Conservation (phyloP, 2,113 vertebrate genomes). For the Hydropotes inermis region DNA sequence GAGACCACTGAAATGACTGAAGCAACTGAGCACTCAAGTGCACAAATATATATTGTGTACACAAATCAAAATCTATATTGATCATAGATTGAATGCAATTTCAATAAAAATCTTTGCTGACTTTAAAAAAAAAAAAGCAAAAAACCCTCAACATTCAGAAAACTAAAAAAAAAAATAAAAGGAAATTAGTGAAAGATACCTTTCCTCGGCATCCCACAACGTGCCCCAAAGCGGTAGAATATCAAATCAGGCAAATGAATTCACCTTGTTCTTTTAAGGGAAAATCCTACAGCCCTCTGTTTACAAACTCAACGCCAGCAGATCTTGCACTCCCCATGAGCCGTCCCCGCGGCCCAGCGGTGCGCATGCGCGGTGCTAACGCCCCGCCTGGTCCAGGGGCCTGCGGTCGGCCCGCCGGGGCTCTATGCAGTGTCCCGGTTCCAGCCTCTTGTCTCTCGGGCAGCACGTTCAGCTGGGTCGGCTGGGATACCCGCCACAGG, state of each 20-base stretch:
- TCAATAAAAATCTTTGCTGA: no score
- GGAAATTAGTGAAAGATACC: neutral
- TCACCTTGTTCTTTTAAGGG: neutral
- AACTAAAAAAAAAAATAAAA: no score
- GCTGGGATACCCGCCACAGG: slow-evolving; percentile 80
- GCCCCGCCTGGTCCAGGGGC: neutral
- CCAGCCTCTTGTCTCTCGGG: neutral
- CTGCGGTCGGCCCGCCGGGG: fast-evolving
- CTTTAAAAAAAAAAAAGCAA: no score
- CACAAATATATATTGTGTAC: neutral
- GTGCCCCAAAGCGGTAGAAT: neutral
- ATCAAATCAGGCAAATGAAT: neutral
- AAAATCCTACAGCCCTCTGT: neutral
- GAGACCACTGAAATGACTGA: neutral
- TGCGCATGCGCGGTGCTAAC: neutral
- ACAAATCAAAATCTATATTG: no score
- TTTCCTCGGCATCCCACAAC: neutral
- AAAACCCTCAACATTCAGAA: no score
- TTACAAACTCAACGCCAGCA: neutral
- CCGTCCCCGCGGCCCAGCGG: fast-evolving
- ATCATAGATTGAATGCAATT: no score
- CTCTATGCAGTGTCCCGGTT: neutral
- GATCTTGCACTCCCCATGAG: neutral
- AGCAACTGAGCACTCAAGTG: neutral
- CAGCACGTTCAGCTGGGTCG: slow-evolving; percentile 87